Conservation (phyloP, 2,113 vertebrate genomes). For the Pelecanus crispus region DNA sequence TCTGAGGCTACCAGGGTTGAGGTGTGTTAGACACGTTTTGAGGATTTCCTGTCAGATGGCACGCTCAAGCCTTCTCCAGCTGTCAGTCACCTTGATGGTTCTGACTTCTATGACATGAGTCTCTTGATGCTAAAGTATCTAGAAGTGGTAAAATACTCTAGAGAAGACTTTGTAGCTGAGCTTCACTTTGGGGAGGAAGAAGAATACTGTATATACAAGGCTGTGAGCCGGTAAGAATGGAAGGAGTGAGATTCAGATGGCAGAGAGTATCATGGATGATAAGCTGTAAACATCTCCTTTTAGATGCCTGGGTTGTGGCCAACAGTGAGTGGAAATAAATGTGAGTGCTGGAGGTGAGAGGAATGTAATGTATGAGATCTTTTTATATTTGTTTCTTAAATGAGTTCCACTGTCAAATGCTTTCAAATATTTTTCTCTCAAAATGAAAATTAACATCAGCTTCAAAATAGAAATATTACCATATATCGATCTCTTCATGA, state of each 20-base stretch:
- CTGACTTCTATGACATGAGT: neutral
- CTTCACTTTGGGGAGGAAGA: neutral
- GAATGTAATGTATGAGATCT: neutral
- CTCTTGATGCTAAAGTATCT: neutral
- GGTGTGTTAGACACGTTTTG: accelerated
- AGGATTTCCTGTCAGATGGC: neutral
- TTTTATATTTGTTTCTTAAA: neutral
- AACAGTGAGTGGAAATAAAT: neutral
- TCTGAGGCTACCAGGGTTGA: neutral
- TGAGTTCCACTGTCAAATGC: neutral
- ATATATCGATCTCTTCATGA: neutral
- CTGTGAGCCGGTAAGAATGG: neutral
- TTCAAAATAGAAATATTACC: neutral
- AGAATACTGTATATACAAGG: neutral
- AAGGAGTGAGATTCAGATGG: neutral
- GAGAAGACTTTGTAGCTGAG: neutral
- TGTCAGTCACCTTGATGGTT: neutral
- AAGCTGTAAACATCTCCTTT: neutral
- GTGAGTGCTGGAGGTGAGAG: neutral
- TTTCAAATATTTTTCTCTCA: neutral
- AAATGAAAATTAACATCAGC: neutral
- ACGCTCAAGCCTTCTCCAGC: neutral
- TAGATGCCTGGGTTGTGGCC: neutral
- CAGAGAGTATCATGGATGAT: neutral
- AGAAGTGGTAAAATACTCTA: neutral